Percentiles rank a stretch among this genome's conserved stretches.
These are phyloP conservation scores for Drosophila lacteicornis DNA, from an alignment of 1,140 invertebrate genomes.

Conservation along the genomic window DNA sequence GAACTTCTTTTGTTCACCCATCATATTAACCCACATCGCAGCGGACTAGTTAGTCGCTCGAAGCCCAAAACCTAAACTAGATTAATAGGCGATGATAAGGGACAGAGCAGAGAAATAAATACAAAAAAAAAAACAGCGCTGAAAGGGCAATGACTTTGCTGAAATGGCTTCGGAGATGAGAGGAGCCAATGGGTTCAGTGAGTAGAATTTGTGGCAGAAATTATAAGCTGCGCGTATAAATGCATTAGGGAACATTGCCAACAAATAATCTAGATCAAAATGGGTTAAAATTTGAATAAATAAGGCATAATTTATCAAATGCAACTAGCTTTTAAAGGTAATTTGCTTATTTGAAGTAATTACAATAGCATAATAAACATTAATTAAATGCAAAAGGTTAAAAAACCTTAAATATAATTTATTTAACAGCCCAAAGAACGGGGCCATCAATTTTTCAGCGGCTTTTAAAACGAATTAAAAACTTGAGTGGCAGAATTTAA, in stretches of 20 bases:
- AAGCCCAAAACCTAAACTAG: constrained; percentile 68
- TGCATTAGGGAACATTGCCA: constrained; percentile 21
- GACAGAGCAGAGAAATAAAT: constrained; percentile 22
- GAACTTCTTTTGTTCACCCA: constrained; percentile 61
- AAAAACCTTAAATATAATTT: not conserved
- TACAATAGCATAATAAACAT: not conserved
- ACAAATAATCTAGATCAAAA: not conserved
- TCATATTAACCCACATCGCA: constrained; percentile 74
- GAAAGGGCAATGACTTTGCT: constrained; percentile 52
- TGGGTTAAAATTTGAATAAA: not conserved
- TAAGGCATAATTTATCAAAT: not conserved
- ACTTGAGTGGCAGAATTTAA: constrained; percentile 12
- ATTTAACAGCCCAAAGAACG: not conserved
- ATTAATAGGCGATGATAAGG: constrained; percentile 76
- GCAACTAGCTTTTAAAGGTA: not conserved
- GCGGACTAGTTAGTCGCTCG: constrained; percentile 49
- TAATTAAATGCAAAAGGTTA: not conserved
- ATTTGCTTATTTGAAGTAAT: not conserved
- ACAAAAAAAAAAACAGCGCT: constrained; percentile 16
- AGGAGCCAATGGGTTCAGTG: constrained; percentile 9
- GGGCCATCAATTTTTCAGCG: constrained; percentile 13
- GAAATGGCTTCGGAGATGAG: constrained; percentile 11
- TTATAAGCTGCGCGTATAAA: not conserved
- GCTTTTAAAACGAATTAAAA: not conserved
- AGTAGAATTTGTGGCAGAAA: not conserved